Evolutionary conservation across 2,888 invertebrate species (phyloP), one percentile per base, ranked within the genome.

Genomic region (Drosophila anomelani): DNA sequence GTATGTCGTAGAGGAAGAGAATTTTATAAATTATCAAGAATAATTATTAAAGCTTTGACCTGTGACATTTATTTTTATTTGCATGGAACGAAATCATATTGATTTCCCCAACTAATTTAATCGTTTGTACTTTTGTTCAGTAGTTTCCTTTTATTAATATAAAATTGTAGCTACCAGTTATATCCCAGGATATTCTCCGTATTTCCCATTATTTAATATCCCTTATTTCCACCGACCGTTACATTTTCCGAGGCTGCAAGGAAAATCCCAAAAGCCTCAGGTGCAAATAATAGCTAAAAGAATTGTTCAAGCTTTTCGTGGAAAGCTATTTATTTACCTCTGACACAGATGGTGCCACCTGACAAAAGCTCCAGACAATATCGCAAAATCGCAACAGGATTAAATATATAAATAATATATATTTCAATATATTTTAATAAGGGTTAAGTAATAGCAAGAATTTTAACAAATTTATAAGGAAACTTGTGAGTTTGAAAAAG

Each of bases 321-420:
- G 15, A 44, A 54, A 67, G 67, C 67, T 67, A 26, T 20, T 15
- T 2, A 26, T n/a, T 20, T 54, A 67, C 67, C 68, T 67, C 38
- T 34, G 55, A 23, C n/a, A 8, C 29, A 23, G 44, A 5, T n/a
- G 36, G 66, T 80, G 82, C 85, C 81, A 85, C 29, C 82, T 80
- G 56, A 12, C 38, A n/a, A 49, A 55, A 72, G 57, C 62, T 61
- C 26, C 7, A 44, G 29, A 29, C 39, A 54, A 54, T 63, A 62
- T 49, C n/a, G n/a, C 41, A 44, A 73, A 76, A 73, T 57, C 69
- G 66, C 81, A 81, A 53, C 36, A 67, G 68, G 4, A 47, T 47
- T 29, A 0, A 26, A 38, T 53, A 23, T 66, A 26, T 15, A 39
- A 15, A 44, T 23, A 23, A 44, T 8, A n/a, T 39, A 39, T 39